These are phyloP conservation scores for Chelon labrosus DNA, from an alignment of 2,797 vertebrate species.

Conservation along the genomic window DNA sequence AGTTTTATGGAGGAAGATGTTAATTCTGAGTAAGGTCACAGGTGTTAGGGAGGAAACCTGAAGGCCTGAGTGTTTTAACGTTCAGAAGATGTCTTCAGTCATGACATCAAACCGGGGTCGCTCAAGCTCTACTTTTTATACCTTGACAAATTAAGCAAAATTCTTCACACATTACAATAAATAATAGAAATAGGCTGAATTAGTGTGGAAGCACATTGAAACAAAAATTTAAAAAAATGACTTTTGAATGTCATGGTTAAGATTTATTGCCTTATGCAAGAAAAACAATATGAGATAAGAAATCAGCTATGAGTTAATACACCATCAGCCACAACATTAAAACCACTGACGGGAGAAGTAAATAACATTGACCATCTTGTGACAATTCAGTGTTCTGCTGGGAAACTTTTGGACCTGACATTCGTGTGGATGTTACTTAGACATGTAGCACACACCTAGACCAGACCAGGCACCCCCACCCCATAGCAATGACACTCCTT, in stretches of 20 bases:
- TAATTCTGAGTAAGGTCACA: conserved; percentile 47
- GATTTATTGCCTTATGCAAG: not conserved
- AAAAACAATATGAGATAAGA: not conserved
- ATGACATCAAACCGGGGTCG: not conserved
- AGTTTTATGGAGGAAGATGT: conserved; percentile 47
- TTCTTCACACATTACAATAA: not conserved
- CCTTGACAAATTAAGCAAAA: not conserved
- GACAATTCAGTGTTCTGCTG: too few species aligned
- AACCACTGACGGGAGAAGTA: too few species aligned
- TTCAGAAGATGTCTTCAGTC: conserved; percentile 12
- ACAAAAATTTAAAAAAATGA: not conserved
- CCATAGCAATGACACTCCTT: too few species aligned
- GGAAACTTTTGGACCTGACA: too few species aligned
- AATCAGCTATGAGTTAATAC: too few species aligned
- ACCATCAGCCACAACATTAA: too few species aligned
- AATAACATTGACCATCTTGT: too few species aligned
- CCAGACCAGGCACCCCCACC: too few species aligned
- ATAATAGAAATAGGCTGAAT: not conserved
- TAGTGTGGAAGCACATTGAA: not conserved
- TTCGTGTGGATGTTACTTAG: too few species aligned
- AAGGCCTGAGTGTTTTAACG: conserved; percentile 13
- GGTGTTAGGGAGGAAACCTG: conserved; percentile 27
- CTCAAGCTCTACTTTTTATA: conserved; percentile 1
- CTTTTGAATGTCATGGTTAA: not conserved
- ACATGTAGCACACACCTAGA: too few species aligned